Conservation (phyloP, 2,888 invertebrate genomes). For the Rhaphigaster nebulosa region DNA sequence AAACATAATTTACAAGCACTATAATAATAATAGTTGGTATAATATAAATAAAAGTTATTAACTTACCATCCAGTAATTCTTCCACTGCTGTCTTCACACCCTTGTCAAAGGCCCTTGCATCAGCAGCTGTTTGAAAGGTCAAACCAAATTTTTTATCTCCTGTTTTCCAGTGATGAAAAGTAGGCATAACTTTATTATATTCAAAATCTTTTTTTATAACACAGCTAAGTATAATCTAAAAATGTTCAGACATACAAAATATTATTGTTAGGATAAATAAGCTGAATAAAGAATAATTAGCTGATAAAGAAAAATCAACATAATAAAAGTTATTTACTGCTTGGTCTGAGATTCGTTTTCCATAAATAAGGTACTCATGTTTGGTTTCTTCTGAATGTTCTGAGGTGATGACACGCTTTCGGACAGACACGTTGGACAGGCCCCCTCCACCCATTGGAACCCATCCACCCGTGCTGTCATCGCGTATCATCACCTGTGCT, state of each 20-base stretch:
- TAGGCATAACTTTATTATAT: constrained; percentile 98
- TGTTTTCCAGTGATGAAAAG: constrained; percentile 98
- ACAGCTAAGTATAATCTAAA: constrained; percentile 92
- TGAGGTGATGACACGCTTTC: constrained; percentile 74
- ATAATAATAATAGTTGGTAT: background rate
- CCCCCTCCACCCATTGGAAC: constrained; percentile 94
- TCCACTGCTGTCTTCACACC: constrained; percentile 91
- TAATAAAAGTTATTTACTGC: constrained; percentile 75
- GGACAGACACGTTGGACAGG: constrained; percentile 91
- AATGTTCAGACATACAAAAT: constrained; percentile 60
- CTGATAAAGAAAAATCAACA: background rate
- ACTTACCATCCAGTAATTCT: constrained; percentile 90
- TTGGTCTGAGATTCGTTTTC: constrained; percentile 92
- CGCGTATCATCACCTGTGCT: constrained; percentile 98
- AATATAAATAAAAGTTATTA: background rate
- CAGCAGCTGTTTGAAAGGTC: constrained; percentile 95
- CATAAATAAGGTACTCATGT: constrained; percentile 93
- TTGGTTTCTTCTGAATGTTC: constrained; percentile 72
- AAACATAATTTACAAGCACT: background rate
- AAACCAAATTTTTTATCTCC: constrained; percentile 95
- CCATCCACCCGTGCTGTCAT: constrained; percentile 97
- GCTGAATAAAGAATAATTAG: constrained; percentile 2
- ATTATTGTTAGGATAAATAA: background rate
- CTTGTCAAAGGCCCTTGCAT: constrained; percentile 93
- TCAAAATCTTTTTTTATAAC: constrained; percentile 95